A percentile compares a stretch with the other conserved stretches of the same genome.
phyloP scores from a whole-genome alignment of 2,888 invertebrate species.

The Spodoptera littoralis region DNA sequence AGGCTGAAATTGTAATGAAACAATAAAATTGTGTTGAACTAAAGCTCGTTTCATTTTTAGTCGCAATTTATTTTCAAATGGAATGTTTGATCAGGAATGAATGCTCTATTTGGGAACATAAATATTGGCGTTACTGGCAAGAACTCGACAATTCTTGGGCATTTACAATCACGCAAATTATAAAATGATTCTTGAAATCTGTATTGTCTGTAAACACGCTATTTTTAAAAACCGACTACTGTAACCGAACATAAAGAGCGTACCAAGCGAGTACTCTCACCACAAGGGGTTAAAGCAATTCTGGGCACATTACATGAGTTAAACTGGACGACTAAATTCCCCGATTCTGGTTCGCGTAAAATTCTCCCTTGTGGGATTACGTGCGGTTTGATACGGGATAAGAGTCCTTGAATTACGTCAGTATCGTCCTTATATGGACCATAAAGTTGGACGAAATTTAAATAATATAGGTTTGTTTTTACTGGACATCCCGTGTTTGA shows the following conservation, averaged over 20 bases:
- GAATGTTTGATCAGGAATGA: no score
- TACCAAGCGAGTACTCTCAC: constrained; percentile 19
- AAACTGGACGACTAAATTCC: constrained; percentile 57
- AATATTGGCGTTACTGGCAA: no score
- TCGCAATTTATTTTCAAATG: no score
- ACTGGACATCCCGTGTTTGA: constrained; percentile 33
- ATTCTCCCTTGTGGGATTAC: constrained; percentile 62
- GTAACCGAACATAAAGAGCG: constrained; percentile 38
- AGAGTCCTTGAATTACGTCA: constrained; percentile 58
- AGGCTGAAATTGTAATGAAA: constrained; percentile 88
- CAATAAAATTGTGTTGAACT: constrained; percentile 88
- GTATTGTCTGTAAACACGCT: no score
- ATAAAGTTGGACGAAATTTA: constrained; percentile 39
- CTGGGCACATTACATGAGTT: constrained; percentile 54
- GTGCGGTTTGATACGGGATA: constrained; percentile 53
- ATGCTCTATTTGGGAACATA: no score
- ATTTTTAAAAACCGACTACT: constrained; percentile 18
- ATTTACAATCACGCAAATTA: no score
- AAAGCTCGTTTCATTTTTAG: constrained; percentile 56
- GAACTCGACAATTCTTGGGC: no score
- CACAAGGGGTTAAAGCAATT: constrained; percentile 42
- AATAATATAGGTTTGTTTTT: constrained; percentile 37
- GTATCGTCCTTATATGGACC: constrained; percentile 41
- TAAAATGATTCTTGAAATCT: no score
- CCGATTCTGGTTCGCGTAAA: constrained; percentile 58